phyloP scores from a whole-genome alignment of 2,888 invertebrate species.

The Pseudeuparius sepicola region DNA sequence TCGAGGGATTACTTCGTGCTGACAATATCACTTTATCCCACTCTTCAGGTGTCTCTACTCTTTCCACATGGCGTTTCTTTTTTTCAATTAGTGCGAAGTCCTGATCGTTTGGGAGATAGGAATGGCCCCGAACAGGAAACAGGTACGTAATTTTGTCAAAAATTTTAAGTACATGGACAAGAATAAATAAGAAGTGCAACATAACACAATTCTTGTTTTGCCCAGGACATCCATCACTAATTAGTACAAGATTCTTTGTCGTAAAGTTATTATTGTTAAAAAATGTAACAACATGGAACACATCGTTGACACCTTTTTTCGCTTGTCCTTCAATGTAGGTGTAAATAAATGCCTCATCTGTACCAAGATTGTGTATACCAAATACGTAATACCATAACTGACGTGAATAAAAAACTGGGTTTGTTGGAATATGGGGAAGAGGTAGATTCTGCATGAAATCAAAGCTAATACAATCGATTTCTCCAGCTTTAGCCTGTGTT shows the following conservation, averaged over 20 bases:
- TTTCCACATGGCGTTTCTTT: conserved; percentile 7
- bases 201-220: conserved; percentile 20
- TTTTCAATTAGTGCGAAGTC: conserved; percentile 13
- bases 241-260: conserved; percentile 11
- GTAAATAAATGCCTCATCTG: conserved; percentile 17
- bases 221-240: conserved; percentile 18
- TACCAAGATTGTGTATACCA: conserved; percentile 20
- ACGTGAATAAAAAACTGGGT: conserved; percentile 18
- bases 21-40: conserved; percentile 8
- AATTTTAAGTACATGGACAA: conserved; percentile 15
- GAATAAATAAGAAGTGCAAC: conserved; percentile 13
- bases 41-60: conserved; percentile 7
- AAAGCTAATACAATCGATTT: conserved; percentile 12
- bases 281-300: conserved; percentile 19
- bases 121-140: conserved; percentile 17
- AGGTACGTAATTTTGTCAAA: conserved; percentile 16
- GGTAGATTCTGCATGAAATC: conserved; percentile 21
- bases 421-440: conserved; percentile 18
- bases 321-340: conserved; percentile 15
- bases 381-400: conserved; percentile 21
- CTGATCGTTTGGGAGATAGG: conserved; percentile 15
- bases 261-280: conserved; percentile 6
- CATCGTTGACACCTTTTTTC: conserved; percentile 19
- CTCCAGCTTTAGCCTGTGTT: conserved; percentile 13
- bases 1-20: conserved; percentile 5